Evolutionary conservation across 2,113 vertebrate species (phyloP).

Genomic region (Cyanistes caeruleus): DNA sequence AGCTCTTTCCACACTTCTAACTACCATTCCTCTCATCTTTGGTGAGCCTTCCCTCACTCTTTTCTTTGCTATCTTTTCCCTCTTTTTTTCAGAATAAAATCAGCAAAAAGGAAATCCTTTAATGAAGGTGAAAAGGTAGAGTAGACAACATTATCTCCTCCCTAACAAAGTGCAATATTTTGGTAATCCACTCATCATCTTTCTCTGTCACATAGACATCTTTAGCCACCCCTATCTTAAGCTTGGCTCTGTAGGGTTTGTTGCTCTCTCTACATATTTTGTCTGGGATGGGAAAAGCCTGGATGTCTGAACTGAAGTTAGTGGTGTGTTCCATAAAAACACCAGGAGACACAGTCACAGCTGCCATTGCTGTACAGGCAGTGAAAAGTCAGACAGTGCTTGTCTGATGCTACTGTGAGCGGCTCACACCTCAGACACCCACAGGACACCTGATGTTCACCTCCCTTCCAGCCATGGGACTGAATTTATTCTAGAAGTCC

Average conservation of each 20-base stretch:
- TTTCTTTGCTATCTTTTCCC: neutral
- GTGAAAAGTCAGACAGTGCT: neutral
- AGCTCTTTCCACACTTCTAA: neutral
- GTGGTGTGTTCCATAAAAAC: neutral
- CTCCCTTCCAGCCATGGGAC: fast-evolving
- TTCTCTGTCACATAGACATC: neutral
- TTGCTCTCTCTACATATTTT: neutral
- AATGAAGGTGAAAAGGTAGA: neutral
- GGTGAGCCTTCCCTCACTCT: neutral
- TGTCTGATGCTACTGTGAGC: neutral
- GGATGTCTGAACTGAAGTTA: neutral
- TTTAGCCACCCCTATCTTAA: neutral
- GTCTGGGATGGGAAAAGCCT: neutral
- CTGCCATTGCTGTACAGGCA: neutral
- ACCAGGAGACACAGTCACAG: neutral
- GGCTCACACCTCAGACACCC: neutral
- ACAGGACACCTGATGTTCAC: fast-evolving
- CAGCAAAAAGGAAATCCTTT: neutral
- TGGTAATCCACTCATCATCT: neutral
- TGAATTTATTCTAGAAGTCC: neutral
- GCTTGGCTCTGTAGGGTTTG: neutral
- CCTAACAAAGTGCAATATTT: neutral
- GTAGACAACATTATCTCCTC: neutral
- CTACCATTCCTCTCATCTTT: neutral
- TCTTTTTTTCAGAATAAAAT: neutral